Conservation (phyloP, 2,888 invertebrate genomes). For the Orthonevra nobilis region DNA sequence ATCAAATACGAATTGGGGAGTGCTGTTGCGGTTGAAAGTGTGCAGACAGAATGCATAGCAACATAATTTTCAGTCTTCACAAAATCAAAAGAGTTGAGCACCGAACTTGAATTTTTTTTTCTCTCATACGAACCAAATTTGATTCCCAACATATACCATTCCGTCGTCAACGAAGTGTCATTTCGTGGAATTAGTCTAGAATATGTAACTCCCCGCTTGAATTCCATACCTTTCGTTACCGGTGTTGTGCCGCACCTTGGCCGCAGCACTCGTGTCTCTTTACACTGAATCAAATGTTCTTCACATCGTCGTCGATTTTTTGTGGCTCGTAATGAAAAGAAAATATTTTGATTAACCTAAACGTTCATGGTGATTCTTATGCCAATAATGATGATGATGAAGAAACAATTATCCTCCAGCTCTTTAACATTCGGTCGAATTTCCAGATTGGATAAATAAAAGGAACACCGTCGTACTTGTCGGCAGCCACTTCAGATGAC, state of each 20-base stretch:
- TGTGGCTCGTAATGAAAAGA: background rate
- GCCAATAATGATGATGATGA: slow-evolving; percentile 35
- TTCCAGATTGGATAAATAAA: slow-evolving; percentile 40
- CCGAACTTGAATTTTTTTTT: background rate
- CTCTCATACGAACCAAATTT: background rate
- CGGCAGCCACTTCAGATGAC: slow-evolving; percentile 18
- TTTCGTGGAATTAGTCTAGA: slow-evolving; percentile 20
- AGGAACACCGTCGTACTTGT: slow-evolving; percentile 26
- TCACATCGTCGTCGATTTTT: background rate
- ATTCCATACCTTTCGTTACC: slow-evolving; percentile 20
- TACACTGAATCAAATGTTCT: slow-evolving; percentile 4
- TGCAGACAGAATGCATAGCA: background rate
- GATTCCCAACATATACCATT: too few relatives aligned
- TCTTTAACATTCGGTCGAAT: background rate
- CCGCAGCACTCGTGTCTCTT: slow-evolving; percentile 22
- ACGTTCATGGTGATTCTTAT: slow-evolving; percentile 16
- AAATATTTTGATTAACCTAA: slow-evolving; percentile 50
- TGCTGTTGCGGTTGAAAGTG: background rate
- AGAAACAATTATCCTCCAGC: slow-evolving; percentile 43
- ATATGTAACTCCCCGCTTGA: too few relatives aligned
- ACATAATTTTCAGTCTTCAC: background rate
- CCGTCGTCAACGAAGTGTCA: too few relatives aligned
- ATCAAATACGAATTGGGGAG: slow-evolving; percentile 12
- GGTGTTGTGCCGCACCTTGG: slow-evolving; percentile 31
- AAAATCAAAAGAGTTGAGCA: too few relatives aligned